Evolutionary conservation across 2,797 vertebrate species (phyloP).

Genomic region (Loriculus beryllinus): DNA sequence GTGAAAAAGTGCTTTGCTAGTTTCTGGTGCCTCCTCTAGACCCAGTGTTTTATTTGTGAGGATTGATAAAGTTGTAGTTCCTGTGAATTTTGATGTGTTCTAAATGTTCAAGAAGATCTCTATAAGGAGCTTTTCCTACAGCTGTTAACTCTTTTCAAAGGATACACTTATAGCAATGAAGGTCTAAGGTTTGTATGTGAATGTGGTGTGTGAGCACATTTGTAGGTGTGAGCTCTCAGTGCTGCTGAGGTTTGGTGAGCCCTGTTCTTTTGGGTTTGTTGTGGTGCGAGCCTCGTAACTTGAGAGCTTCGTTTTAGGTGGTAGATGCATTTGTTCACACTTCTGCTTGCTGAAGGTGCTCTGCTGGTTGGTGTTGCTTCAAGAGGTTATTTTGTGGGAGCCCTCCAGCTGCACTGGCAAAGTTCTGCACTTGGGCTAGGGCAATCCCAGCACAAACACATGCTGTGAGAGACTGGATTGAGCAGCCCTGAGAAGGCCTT

Average conservation of each 20-base stretch:
- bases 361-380: not conserved
- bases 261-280: not conserved
- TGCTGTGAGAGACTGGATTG: not conserved
- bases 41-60: not conserved
- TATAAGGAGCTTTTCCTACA: not conserved
- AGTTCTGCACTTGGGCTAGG: not conserved
- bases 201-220: not conserved
- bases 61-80: not conserved
- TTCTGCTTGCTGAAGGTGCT: not conserved
- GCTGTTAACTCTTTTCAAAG: not conserved
- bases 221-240: not conserved
- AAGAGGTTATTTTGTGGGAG: not conserved
- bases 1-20: not conserved
- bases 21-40: not conserved
- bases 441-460: not conserved
- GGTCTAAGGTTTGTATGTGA: not conserved
- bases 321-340: fast-evolving
- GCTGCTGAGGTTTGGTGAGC: not conserved
- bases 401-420: not conserved
- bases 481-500: not conserved
- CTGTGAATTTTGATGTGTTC: not conserved
- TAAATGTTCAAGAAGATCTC: not conserved
- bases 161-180: fast-evolving
- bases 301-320: not conserved
- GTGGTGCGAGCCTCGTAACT: too few species aligned